Base-by-base conservation (phyloP, 2,888 invertebrate species). In the Synergus umbraculus region DNA sequence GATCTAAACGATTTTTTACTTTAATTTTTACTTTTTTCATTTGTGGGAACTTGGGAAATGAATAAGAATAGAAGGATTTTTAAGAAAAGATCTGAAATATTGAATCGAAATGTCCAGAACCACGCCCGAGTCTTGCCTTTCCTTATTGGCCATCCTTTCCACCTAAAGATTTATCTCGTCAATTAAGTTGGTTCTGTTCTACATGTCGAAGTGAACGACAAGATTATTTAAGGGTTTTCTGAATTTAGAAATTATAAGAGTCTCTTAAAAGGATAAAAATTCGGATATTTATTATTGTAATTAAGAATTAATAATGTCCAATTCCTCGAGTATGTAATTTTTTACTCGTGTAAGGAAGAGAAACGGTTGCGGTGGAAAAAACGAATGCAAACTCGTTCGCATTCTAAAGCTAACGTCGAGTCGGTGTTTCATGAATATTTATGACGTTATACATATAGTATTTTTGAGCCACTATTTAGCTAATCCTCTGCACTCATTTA, bases 391-490 rank as follows among this genome's bases (percentile, higher is more conserved):
- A 82, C 83, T 83, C 81, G 82, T 81, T 82, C 86, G 83, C 84
- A 84, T 84, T 84, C 82, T 82, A 83, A 82, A 84, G 82, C 83
- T 84, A 82, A 82, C 85, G 85, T 84, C 85, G 84, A 85, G 85
- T 84, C 79, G 83, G 85, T 87, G 85, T 87, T 89, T 90, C 91
- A 92, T 92, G 92, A 92, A 92, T 92, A 92, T 92, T 92, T 92
- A 92, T 92, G 90, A 87, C 85, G 89, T 91, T 91, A 92, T 92
- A 92, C 92, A 92, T 46, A 92, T 92, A 92, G 91, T 91, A 92
- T 92, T 92, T 92, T 92, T 92, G 92, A 92, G 92, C 92, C 91
- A 92, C 92, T 92, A 92, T 92, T 92, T 92, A 92, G 92, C 92
- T 92, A 92, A 92, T 92, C 92, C 92, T 90, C 89, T 87, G 91